These are phyloP conservation scores for Chloropsis cyanopogon DNA, from an alignment of 2,113 vertebrate species.

Conservation along the genomic window DNA sequence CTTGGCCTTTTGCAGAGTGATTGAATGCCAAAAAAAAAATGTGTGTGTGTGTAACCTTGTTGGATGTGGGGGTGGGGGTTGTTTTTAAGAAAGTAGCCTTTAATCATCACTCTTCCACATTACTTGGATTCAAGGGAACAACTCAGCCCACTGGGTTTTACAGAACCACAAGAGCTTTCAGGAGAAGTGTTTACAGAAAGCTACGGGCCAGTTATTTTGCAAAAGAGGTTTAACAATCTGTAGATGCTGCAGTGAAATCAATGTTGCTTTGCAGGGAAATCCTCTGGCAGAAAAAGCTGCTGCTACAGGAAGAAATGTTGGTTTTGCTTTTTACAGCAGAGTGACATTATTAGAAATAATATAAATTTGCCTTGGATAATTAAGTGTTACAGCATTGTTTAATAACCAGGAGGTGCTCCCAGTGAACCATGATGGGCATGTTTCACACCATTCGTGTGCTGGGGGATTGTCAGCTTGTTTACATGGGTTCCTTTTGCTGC, in stretches of 20 bases:
- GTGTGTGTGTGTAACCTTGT: neutral
- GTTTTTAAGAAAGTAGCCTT: constrained; percentile 58
- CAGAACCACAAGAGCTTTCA: neutral
- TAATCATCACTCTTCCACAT: neutral
- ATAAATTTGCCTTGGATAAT: neutral
- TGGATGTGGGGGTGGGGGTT: neutral
- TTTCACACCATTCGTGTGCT: neutral
- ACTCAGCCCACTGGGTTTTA: neutral
- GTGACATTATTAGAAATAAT: neutral
- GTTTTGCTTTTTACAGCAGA: neutral
- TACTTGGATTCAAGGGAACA: neutral
- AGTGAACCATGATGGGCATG: neutral
- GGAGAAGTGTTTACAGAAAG: neutral
- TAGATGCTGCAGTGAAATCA: constrained; percentile 58
- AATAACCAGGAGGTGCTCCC: neutral
- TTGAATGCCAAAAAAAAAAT: neutral
- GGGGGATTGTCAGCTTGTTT: constrained; percentile 59
- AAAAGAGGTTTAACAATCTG: neutral
- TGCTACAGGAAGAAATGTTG: neutral
- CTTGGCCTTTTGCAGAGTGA: neutral
- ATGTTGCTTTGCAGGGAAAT: constrained; percentile 42
- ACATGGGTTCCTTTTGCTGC: constrained; percentile 66
- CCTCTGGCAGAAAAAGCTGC: constrained; percentile 12
- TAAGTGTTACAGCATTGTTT: neutral
- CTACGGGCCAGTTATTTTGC: neutral